Percentiles rank a stretch among this genome's conserved stretches.
phyloP scores from a whole-genome alignment of 2,797 vertebrate genomes.

The Potorous gilbertii region DNA sequence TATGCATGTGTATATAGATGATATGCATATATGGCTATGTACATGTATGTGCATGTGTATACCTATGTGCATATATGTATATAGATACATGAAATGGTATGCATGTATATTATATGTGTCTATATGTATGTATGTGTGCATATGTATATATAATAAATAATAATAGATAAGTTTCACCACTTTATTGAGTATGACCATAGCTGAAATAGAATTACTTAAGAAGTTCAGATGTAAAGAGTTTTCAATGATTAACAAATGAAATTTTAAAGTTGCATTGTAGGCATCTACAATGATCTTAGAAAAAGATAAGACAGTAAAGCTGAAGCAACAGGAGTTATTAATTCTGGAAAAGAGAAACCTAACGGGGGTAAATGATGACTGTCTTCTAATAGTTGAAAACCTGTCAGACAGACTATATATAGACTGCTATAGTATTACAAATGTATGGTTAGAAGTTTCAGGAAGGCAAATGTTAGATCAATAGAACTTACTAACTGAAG shows the following conservation, averaged over 20 bases:
- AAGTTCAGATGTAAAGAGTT: too few species aligned
- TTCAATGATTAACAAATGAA: too few species aligned
- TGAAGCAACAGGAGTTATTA: not conserved
- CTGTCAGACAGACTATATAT: not conserved
- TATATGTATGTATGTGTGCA: too few species aligned
- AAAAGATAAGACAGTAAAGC: not conserved
- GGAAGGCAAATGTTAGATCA: not conserved
- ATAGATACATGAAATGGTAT: too few species aligned
- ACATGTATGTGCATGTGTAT: too few species aligned
- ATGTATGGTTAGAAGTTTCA: not conserved
- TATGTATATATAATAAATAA: not conserved
- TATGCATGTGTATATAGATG: too few species aligned
- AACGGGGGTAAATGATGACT: not conserved
- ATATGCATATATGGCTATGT: too few species aligned
- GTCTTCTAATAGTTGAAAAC: not conserved
- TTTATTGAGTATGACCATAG: not conserved
- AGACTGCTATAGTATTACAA: not conserved
- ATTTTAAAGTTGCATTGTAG: not conserved
- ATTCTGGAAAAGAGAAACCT: not conserved
- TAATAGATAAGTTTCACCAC: not conserved
- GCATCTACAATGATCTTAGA: not conserved
- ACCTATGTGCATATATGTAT: too few species aligned
- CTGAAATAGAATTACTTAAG: not conserved
- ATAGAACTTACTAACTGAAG: not conserved
- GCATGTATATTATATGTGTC: too few species aligned